Evolutionary conservation across 1,140 invertebrate species (phyloP), one percentile per base, ranked within the genome.

Genomic region (Oedothorax gibbosus): DNA sequence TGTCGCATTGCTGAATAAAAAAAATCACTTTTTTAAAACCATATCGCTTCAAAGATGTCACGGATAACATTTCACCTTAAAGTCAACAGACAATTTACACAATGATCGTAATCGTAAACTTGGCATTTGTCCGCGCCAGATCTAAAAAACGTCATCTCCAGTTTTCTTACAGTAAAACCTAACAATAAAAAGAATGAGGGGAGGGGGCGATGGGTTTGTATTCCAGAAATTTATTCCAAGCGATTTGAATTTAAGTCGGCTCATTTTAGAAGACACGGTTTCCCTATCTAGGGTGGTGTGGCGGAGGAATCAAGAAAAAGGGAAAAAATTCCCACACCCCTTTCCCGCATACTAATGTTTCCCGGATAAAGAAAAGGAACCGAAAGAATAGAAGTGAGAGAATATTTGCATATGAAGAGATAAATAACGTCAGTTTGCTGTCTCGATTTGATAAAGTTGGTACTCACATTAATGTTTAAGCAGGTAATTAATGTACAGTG

Each of bases 191-290:
- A 35, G 35, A 35, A 35, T 35, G 35, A 35, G 35, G 64, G 64
- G 64, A 68, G 57, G 51, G 77, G 20, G 75, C 12, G 50, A 49
- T 35, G 35, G 35, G 35, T 35, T 7, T n/a, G 20, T 15, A 54
- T 50, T 66, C 72, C 66, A 62, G 64, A 84, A 84, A 84, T 84
- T 84, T 84, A 84, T 84, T 84, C 81, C 81, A 57, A 50, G 81
- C 81, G 81, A 84, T 84, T 84, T 84, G 81, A 84, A 84, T 84
- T 84, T 84, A 84, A 84, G 81, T 76, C 81, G 81, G 57, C 81
- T 84, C 81, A 84, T 84, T 84, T 84, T 60, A 56, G 60, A 53
- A 76, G 76, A 84, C 71, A 76, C 81, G 80, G 80, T 81, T 51
- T 57, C 35, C 57, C 56, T 62, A 73, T 73, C 66, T 21, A 18